A percentile compares a stretch with the other conserved stretches of the same genome.
phyloP scores from a whole-genome alignment of 2,888 invertebrate genomes.

The Diplazon laetatorius region DNA sequence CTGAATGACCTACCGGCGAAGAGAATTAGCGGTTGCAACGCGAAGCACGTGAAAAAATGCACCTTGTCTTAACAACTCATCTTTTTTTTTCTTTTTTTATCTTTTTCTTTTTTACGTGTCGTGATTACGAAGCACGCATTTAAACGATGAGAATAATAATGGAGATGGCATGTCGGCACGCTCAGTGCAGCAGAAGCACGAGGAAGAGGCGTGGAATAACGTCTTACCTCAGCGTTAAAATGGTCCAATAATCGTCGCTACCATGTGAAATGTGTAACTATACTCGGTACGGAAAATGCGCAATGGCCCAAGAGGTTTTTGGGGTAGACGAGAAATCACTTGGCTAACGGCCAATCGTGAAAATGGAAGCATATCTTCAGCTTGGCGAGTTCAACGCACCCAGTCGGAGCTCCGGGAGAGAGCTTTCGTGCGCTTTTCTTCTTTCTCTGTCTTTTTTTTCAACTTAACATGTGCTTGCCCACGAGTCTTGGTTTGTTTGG shows the following conservation, averaged over 20 bases:
- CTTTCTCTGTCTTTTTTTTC: conserved; percentile 46
- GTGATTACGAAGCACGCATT: not conserved
- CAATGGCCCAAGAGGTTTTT: conserved; percentile 61
- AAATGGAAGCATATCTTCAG: conserved; percentile 81
- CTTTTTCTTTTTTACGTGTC: conserved; percentile 15
- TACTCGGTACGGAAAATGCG: conserved; percentile 46
- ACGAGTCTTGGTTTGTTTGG: conserved; percentile 54
- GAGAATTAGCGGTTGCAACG: conserved; percentile 3
- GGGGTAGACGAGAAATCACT: conserved; percentile 71
- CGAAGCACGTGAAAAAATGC: conserved; percentile 17
- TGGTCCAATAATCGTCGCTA: conserved; percentile 54
- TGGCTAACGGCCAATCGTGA: conserved; percentile 79
- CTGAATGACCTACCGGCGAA: conserved; percentile 1
- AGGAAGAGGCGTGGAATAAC: conserved; percentile 38
- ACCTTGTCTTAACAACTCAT: conserved; percentile 10
- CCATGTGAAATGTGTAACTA: conserved; percentile 24
- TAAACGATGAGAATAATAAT: conserved; percentile 15
- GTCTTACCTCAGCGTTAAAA: conserved; percentile 59
- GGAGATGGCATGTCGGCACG: conserved; percentile 10
- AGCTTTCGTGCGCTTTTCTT: conserved; percentile 56
- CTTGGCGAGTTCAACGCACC: conserved; percentile 77
- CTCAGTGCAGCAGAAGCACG: conserved; percentile 26
- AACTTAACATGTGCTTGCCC: conserved; percentile 6
- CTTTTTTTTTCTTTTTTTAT: conserved; percentile 13
- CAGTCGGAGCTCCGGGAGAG: conserved; percentile 36